A percentile compares a stretch with the other conserved stretches of the same genome.
These are phyloP conservation scores for Toxotes chatareus DNA, from an alignment of 2,113 vertebrate genomes.

Conservation along the genomic window DNA sequence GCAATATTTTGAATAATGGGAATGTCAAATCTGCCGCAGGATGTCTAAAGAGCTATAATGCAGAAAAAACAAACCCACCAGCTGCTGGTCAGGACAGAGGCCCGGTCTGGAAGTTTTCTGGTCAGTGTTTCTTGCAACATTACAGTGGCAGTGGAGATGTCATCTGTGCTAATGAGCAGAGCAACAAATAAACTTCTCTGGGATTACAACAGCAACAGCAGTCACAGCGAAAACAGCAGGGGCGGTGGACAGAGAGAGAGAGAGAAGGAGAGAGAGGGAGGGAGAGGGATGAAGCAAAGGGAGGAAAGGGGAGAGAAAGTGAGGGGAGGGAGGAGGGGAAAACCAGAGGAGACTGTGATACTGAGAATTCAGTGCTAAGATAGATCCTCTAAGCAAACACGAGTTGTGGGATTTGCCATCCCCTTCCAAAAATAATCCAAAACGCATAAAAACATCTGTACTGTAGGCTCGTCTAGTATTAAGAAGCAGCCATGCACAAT, in stretches of 20 bases:
- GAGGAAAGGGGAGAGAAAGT: neutral
- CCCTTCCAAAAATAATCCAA: slow-evolving; percentile 65
- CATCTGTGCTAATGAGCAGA: slow-evolving; percentile 49
- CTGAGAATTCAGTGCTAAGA: slow-evolving; percentile 49
- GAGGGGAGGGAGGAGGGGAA: neutral
- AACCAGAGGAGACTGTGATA: slow-evolving; percentile 25
- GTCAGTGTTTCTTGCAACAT: slow-evolving; percentile 9
- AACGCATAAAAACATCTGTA: slow-evolving; percentile 59
- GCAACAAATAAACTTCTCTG: slow-evolving; percentile 46
- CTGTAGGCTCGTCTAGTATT: slow-evolving; percentile 9
- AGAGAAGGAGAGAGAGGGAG: neutral
- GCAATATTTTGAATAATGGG: slow-evolving; percentile 3
- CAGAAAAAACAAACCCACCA: slow-evolving; percentile 32
- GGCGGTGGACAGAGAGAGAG: neutral
- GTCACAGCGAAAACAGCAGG: slow-evolving; percentile 20
- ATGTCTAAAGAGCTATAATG: neutral
- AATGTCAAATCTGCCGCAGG: neutral
- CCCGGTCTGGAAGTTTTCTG: slow-evolving; percentile 15
- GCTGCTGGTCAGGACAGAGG: slow-evolving; percentile 4
- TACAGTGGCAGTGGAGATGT: slow-evolving; percentile 10
- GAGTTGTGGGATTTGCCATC: slow-evolving; percentile 58
- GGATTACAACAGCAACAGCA: slow-evolving; percentile 37
- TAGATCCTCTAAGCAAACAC: slow-evolving; percentile 49
- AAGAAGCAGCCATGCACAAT: neutral
- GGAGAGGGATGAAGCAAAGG: neutral